These are phyloP conservation scores for Pterostichus niger DNA, from an alignment of 2,888 invertebrate genomes.

Conservation along the genomic window DNA sequence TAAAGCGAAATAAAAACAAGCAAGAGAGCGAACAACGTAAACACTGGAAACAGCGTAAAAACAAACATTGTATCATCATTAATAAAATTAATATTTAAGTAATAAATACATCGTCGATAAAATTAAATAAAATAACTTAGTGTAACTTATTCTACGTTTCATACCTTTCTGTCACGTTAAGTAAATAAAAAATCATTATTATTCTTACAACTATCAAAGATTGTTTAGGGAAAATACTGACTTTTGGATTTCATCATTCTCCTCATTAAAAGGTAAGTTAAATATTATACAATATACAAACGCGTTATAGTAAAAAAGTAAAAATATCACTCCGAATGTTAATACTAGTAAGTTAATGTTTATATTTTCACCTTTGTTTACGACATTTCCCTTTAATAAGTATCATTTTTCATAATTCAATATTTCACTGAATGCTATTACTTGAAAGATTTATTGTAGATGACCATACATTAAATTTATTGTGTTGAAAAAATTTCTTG, in stretches of 20 bases:
- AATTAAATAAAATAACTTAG: constrained; percentile 66
- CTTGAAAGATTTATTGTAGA: too few species aligned
- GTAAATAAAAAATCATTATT: constrained; percentile 48
- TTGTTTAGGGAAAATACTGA: constrained; percentile 58
- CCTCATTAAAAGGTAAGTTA: constrained; percentile 59
- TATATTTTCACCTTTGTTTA: constrained; percentile 3
- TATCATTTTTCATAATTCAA: background rate
- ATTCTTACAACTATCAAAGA: constrained; percentile 26
- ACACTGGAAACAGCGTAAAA: constrained; percentile 20
- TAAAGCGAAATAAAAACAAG: background rate
- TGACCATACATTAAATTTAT: too few species aligned
- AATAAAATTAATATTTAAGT: constrained; percentile 58
- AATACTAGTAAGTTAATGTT: constrained; percentile 74
- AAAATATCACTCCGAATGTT: constrained; percentile 76
- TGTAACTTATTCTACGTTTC: constrained; percentile 56
- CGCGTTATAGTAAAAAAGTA: constrained; percentile 68
- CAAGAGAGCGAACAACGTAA: constrained; percentile 64
- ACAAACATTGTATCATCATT: constrained; percentile 1
- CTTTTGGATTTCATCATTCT: constrained; percentile 49
- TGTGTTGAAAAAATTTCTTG: too few species aligned
- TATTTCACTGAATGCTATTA: constrained; percentile 22
- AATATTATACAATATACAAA: constrained; percentile 68
- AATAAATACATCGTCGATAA: constrained; percentile 63
- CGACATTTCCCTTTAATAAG: constrained; percentile 4
- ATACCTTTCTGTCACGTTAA: constrained; percentile 53